These are phyloP conservation scores for Tridacna gigas DNA, from an alignment of 2,888 invertebrate genomes.

Conservation along the genomic window DNA sequence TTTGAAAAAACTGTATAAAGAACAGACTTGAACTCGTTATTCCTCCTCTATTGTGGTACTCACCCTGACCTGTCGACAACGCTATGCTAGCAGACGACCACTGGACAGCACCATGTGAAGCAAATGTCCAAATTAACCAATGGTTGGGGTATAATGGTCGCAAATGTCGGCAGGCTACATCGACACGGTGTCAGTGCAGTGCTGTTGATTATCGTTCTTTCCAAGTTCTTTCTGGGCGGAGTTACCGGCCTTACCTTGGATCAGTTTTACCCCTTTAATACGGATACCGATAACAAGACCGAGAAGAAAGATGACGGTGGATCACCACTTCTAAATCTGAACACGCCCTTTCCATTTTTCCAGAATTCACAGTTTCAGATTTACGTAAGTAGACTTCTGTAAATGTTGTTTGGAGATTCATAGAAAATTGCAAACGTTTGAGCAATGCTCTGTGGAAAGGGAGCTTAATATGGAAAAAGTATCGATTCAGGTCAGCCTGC, in stretches of 20 bases:
- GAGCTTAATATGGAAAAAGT: too few relatives aligned
- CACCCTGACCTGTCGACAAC: constrained; percentile 18
- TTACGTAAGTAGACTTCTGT: constrained; percentile 57
- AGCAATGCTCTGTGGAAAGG: too few relatives aligned
- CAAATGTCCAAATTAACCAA: constrained; percentile 44
- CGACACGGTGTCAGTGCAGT: constrained; percentile 33
- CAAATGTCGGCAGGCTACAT: constrained; percentile 48
- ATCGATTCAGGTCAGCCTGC: too few relatives aligned
- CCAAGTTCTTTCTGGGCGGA: constrained; percentile 12
- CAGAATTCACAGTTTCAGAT: constrained; percentile 17
- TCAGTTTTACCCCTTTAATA: constrained; percentile 51
- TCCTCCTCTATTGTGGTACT: constrained; percentile 6
- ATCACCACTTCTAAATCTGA: constrained; percentile 37
- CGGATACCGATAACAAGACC: constrained; percentile 31
- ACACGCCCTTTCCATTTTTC: constrained; percentile 48
- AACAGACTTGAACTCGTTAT: constrained; percentile 5
- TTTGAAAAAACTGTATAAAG: too few relatives aligned
- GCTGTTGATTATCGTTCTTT: constrained; percentile 18
- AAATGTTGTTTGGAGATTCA: neutral
- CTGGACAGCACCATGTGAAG: constrained; percentile 48
- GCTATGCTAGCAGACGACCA: constrained; percentile 46
- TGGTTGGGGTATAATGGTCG: constrained; percentile 62
- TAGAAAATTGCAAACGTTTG: too few relatives aligned
- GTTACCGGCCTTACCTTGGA: constrained; percentile 35
- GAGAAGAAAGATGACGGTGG: constrained; percentile 56